Conservation (phyloP, 2,888 invertebrate genomes). For the Sceliomorpha sp. region DNA sequence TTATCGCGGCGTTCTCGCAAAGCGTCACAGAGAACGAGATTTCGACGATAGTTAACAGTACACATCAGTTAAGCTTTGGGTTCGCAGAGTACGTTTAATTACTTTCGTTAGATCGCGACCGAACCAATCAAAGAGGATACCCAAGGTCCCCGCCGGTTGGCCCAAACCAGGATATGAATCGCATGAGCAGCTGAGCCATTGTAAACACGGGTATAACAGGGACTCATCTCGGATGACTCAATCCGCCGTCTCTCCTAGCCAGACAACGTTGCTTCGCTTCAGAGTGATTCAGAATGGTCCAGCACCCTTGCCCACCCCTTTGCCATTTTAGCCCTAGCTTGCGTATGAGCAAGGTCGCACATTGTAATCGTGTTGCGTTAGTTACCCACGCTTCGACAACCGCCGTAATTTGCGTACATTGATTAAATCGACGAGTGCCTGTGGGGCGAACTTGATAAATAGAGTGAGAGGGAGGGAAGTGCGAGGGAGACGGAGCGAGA, state of each 20-base stretch:
- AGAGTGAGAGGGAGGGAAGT: slow-evolving; percentile 53
- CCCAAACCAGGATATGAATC: slow-evolving; percentile 67
- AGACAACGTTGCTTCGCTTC: slow-evolving; percentile 28
- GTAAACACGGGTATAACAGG: slow-evolving; percentile 78
- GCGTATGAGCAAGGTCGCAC: slow-evolving; percentile 59
- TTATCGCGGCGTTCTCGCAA: slow-evolving; percentile 61
- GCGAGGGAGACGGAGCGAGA: slow-evolving; percentile 24
- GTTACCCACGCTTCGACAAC: slow-evolving; percentile 68
- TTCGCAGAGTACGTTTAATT: slow-evolving; percentile 76
- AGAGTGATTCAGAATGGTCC: slow-evolving; percentile 33
- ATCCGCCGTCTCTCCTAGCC: slow-evolving; percentile 9
- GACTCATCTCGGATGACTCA: slow-evolving; percentile 65
- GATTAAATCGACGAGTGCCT: slow-evolving; percentile 72
- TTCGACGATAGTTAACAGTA: slow-evolving; percentile 68
- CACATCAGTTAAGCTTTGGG: slow-evolving; percentile 78
- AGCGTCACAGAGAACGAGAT: slow-evolving; percentile 60
- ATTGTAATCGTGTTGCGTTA: slow-evolving; percentile 74
- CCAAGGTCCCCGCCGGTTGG: slow-evolving; percentile 28
- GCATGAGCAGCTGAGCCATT: slow-evolving; percentile 74
- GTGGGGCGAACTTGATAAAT: slow-evolving; percentile 39
- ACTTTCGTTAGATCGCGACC: slow-evolving; percentile 76
- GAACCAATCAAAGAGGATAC: slow-evolving; percentile 58
- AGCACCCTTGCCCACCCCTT: slow-evolving; percentile 39
- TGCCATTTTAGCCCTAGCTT: slow-evolving; percentile 44
- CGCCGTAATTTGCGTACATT: slow-evolving; percentile 74